These are phyloP conservation scores for Catocala fraxini DNA, from an alignment of 2,888 invertebrate species.

Conservation along the genomic window DNA sequence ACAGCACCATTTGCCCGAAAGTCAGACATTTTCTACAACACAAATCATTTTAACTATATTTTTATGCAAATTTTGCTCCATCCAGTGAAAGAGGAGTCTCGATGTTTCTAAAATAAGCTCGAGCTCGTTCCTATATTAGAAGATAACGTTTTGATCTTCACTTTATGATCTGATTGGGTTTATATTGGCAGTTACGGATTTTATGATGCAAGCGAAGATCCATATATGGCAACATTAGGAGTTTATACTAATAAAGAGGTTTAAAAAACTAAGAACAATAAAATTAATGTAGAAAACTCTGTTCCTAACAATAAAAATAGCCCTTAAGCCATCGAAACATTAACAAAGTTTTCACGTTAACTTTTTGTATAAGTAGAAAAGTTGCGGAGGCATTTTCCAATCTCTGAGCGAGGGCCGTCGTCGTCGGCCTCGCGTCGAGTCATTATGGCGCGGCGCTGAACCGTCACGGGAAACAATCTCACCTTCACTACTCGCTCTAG, in stretches of 20 bases:
- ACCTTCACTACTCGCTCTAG: constrained; percentile 45
- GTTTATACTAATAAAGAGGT: constrained; percentile 32
- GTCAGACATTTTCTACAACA: constrained; percentile 74
- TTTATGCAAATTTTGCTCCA: constrained; percentile 68
- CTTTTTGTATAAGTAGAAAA: constrained; percentile 81
- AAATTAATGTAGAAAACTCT: constrained; percentile 50
- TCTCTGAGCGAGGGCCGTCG: constrained; percentile 65
- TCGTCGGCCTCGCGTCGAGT: constrained; percentile 59
- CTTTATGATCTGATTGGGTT: constrained; percentile 4
- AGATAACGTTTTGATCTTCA: constrained; percentile 22
- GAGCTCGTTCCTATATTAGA: constrained; percentile 37
- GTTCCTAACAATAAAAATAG: constrained; percentile 68
- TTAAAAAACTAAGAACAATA: constrained; percentile 41
- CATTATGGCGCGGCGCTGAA: constrained; percentile 70
- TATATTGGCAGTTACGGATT: constrained; percentile 1
- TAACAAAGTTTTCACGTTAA: constrained; percentile 76
- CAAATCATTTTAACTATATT: constrained; percentile 74
- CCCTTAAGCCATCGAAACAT: constrained; percentile 70
- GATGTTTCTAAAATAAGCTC: constrained; percentile 47
- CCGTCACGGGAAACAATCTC: constrained; percentile 64
- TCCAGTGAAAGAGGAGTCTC: constrained; percentile 40
- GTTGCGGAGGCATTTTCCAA: constrained; percentile 80
- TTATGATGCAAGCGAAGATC: background rate
- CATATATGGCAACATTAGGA: constrained; percentile 15
- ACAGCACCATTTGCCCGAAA: constrained; percentile 74